These are phyloP conservation scores for Dendronephthya gigantea DNA, from an alignment of 64 coral and sea anemone genomes.

Conservation along the genomic window DNA sequence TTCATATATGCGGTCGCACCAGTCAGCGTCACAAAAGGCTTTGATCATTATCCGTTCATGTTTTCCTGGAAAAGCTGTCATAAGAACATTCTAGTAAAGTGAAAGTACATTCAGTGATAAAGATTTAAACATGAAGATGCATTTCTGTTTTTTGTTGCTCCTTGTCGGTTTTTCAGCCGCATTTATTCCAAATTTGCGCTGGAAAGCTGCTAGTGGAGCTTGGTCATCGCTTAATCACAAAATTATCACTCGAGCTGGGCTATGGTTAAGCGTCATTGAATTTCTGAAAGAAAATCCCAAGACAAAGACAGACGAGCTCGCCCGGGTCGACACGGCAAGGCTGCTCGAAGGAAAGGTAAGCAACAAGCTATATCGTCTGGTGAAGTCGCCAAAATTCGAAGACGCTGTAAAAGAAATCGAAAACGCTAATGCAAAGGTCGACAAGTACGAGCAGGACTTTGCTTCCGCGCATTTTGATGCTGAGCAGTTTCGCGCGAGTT, in stretches of 20 bases:
- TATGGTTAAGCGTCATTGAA: not conserved
- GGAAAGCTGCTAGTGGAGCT: not conserved
- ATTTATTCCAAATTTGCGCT: too few relatives aligned
- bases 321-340: not conserved
- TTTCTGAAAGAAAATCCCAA: not conserved
- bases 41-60: too few relatives aligned
- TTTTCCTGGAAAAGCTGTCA: too few relatives aligned
- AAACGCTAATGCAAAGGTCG: conserved; percentile 39
- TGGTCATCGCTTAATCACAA: not conserved
- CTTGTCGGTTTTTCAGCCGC: too few relatives aligned
- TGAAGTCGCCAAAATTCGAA: not conserved
- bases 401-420: conserved; percentile 44
- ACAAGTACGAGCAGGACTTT: not conserved
- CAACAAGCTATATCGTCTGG: not conserved
- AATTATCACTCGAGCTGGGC: not conserved
- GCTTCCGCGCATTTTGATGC: conserved; percentile 54
- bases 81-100: too few relatives aligned
- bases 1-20: too few relatives aligned
- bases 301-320: not conserved
- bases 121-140: too few relatives aligned
- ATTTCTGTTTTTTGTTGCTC: too few relatives aligned
- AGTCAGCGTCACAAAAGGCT: too few relatives aligned
- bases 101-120: too few relatives aligned
- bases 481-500: conserved; percentile 37
- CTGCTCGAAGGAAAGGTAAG: not conserved